Evolutionary conservation across 2,113 vertebrate species (phyloP), one percentile per base, ranked within the genome.

Genomic region (Ardeotis arabs): DNA sequence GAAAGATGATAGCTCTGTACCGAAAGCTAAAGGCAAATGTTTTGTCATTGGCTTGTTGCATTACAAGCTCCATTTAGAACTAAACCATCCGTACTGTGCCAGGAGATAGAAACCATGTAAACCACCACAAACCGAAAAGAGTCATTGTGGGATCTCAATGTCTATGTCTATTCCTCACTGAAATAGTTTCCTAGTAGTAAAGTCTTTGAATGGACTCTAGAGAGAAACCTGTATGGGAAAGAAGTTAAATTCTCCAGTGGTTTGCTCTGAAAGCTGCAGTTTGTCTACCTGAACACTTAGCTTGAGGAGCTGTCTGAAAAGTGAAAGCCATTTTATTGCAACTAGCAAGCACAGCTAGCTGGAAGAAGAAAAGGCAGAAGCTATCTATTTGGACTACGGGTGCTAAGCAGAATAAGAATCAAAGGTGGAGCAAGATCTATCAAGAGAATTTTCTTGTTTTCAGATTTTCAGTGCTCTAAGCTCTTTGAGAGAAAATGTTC

Each of bases 11-110:
- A 84, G 44, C 44, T 89, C 86, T 73, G 44, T 53, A 47, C 12
- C 62, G 58, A 90, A 95, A 93, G 58, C 49, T 90, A 58, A 97
- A 92, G 77, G 80, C 60, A 84, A 94, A 84, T 53, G 76, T 89
- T 96, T 93, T 89, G 79, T 93, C 90, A 84, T 55, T 74, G 92
- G 70, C 85, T 93, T 90, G 93, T 93, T 95, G 82, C 72, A 70
- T 94, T 93, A 81, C 93, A 92, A 92, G 95, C 79, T 90, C 90
- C 64, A 93, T 94, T 96, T 94, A 94, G 79, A 80, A 90, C 80
- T 95, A 94, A 94, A 96, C 73, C 83, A 93, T 67, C 93, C 17
- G 0, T 94, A 56, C 62, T 78, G 29, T 66, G 76, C 55, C 76
- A 78, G 59, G 86, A 93, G 79, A 94, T 24, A 84, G 83, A 70